Evolutionary conservation across 2,797 vertebrate genomes (phyloP).

Genomic region (Balearica regulorum): DNA sequence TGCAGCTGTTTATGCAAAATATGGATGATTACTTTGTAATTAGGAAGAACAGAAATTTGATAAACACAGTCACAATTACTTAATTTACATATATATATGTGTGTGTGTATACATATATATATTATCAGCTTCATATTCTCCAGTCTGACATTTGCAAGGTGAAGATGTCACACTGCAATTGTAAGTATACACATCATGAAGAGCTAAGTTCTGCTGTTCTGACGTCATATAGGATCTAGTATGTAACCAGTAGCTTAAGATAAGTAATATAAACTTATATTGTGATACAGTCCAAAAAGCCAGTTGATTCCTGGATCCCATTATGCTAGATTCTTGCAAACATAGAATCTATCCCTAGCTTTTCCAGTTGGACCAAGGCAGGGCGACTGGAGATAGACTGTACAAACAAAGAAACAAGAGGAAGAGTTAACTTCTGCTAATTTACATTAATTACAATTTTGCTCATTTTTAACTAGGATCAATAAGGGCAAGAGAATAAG

Average conservation of each 20-base stretch:
- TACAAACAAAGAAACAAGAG: background rate
- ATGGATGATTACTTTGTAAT: background rate
- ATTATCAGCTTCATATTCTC: background rate
- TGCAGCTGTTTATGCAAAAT: constrained; percentile 16
- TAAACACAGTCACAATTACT: background rate
- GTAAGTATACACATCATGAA: background rate
- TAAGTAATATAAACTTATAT: background rate
- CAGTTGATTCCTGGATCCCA: background rate
- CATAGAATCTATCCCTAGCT: background rate
- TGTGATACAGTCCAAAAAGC: background rate
- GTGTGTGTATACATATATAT: background rate
- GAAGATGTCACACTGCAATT: background rate
- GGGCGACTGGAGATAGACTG: background rate
- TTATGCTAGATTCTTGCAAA: background rate
- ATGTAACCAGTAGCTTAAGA: background rate
- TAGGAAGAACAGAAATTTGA: background rate
- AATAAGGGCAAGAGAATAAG: background rate
- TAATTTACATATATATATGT: background rate
- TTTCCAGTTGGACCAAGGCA: background rate
- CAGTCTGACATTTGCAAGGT: background rate
- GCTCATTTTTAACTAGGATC: background rate
- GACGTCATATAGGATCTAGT: background rate
- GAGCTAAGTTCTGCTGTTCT: background rate
- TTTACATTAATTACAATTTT: background rate
- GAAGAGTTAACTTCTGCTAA: background rate